phyloP scores from a whole-genome alignment of 2,113 vertebrate species.

The Tupaia tana region DNA sequence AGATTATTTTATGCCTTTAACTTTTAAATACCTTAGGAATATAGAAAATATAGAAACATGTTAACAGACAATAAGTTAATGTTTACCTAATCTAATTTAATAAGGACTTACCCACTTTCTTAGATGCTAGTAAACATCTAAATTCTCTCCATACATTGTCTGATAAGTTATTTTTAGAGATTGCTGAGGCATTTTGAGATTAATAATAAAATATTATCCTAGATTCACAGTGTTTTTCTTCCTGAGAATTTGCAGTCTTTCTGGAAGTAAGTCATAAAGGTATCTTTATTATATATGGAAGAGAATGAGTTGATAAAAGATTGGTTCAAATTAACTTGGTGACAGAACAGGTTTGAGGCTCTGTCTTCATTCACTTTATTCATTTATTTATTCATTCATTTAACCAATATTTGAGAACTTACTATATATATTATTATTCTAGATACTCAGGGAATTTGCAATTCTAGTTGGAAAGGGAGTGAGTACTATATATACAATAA shows the following conservation, averaged over 20 bases:
- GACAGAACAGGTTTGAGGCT: not conserved
- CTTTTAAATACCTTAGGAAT: slow-evolving; percentile 43
- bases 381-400: not conserved
- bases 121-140: not conserved
- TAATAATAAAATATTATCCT: slow-evolving; percentile 10
- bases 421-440: not conserved
- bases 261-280: not conserved
- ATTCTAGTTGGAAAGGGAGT: not conserved
- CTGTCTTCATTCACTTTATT: not conserved
- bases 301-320: not conserved
- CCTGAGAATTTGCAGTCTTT: not conserved
- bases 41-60: not conserved
- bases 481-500: not conserved
- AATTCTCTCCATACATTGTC: not conserved
- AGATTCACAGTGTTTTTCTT: not conserved
- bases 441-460: not conserved
- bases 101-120: not conserved
- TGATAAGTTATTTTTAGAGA: not conserved
- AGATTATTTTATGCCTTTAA: not conserved
- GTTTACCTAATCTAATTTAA: not conserved
- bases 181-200: slow-evolving; percentile 16
- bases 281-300: not conserved
- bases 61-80: not conserved
- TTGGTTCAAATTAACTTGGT: not conserved
- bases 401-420: not conserved